phyloP scores from a whole-genome alignment of 2,797 vertebrate genomes.

The Pseudomugil tenellus region DNA sequence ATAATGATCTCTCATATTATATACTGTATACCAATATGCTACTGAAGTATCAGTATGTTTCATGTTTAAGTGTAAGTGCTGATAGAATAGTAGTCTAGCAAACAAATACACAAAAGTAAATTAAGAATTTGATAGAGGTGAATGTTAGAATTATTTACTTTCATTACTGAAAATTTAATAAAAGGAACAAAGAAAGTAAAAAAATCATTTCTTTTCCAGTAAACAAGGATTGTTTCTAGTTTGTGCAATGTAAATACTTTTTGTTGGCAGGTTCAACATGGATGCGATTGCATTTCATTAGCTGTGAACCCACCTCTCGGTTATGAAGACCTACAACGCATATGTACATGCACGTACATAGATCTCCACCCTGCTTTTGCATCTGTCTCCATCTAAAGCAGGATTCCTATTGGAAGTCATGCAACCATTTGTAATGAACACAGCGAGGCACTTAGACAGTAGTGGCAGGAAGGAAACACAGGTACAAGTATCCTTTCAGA shows the following conservation, averaged over 20 bases:
- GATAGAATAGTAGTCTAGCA: no score
- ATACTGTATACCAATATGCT: no score
- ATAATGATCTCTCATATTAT: no score
- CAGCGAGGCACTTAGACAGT: constrained; percentile 16
- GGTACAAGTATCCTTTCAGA: background rate
- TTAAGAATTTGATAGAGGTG: no score
- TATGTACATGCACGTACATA: background rate
- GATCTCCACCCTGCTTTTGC: constrained; percentile 1
- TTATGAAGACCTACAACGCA: background rate
- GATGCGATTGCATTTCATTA: background rate
- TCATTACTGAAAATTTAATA: no score
- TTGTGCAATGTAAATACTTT: no score
- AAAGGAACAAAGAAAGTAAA: background rate
- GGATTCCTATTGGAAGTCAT: constrained; percentile 20
- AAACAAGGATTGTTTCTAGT: background rate
- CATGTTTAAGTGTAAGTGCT: no score
- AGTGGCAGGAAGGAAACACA: constrained; percentile 13
- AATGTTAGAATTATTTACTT: no score
- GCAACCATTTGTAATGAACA: constrained; percentile 38
- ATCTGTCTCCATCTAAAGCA: constrained; percentile 51
- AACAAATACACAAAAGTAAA: no score
- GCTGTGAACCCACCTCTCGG: background rate
- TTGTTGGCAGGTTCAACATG: no score
- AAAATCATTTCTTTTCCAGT: background rate
- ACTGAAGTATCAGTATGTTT: no score